Conservation (phyloP, 2,888 invertebrate species). For the Hipparchia semele region DNA sequence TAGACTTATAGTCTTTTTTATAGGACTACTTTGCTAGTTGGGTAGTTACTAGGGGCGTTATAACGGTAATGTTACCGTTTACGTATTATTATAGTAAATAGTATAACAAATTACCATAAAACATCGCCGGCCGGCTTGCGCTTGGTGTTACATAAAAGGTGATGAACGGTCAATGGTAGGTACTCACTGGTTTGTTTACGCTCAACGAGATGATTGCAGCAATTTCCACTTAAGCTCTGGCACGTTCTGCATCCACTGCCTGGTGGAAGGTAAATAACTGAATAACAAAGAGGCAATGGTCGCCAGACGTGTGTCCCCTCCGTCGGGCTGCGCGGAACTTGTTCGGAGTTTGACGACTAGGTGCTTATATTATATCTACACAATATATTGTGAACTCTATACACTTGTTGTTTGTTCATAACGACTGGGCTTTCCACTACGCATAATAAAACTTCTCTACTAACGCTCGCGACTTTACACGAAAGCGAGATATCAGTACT, state of each 20-base stretch:
- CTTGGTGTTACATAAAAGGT: constrained; percentile 59
- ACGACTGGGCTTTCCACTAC: constrained; percentile 32
- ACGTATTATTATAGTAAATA: constrained; percentile 3
- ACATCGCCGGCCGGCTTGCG: constrained; percentile 41
- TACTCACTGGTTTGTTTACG: constrained; percentile 80
- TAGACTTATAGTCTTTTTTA: too few species aligned
- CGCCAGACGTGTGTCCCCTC: constrained; percentile 57
- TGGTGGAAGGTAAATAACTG: constrained; percentile 45
- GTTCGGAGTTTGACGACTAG: constrained; percentile 53
- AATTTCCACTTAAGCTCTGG: constrained; percentile 69
- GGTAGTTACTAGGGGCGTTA: neutral
- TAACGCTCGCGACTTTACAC: neutral
- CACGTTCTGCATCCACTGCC: constrained; percentile 67
- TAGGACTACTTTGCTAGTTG: too few species aligned
- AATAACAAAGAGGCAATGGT: constrained; percentile 37
- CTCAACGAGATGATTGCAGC: constrained; percentile 80
- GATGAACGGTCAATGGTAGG: constrained; percentile 49
- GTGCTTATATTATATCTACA: constrained; percentile 61
- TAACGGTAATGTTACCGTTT: neutral
- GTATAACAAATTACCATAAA: neutral
- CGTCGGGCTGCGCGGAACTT: constrained; percentile 65
- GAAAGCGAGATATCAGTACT: too few species aligned
- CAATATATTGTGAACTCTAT: constrained; percentile 24
- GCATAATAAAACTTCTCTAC: neutral
- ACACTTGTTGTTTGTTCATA: constrained; percentile 26